phyloP scores from a whole-genome alignment of 2,113 vertebrate species.

The Eubucco bourcierii region DNA sequence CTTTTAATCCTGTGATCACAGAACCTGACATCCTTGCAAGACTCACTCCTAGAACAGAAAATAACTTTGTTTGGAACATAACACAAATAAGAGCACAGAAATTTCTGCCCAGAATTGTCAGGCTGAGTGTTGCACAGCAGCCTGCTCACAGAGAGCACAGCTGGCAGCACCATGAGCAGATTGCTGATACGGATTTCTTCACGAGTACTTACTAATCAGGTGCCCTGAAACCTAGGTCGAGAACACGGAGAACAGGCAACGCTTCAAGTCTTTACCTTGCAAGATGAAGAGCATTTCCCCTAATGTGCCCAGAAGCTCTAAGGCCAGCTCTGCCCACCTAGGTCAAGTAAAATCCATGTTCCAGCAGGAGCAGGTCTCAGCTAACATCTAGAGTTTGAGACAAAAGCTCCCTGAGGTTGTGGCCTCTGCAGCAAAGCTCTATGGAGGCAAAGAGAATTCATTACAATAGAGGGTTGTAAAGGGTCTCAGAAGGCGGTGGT shows the following conservation, averaged over 20 bases:
- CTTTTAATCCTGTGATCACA: background rate
- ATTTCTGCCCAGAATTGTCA: background rate
- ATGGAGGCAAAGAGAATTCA: background rate
- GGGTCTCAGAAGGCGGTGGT: background rate
- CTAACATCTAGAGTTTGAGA: background rate
- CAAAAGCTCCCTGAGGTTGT: background rate
- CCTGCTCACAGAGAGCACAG: too few species aligned
- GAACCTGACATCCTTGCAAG: background rate
- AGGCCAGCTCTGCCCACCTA: background rate
- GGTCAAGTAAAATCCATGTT: background rate
- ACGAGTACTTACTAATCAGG: background rate
- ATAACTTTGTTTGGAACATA: background rate
- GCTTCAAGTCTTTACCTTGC: background rate
- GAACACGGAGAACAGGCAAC: background rate
- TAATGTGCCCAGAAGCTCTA: background rate
- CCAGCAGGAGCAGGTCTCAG: background rate
- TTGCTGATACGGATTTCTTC: background rate
- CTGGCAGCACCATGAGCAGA: background rate
- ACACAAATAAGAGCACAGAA: background rate
- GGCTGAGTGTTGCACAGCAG: background rate
- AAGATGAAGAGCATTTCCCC: background rate
- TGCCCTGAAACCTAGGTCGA: background rate
- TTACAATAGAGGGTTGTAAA: background rate
- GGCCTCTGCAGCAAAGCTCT: background rate
- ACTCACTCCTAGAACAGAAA: background rate